phyloP scores from a whole-genome alignment of 2,888 invertebrate genomes.

The Limnephilus rhombicus region DNA sequence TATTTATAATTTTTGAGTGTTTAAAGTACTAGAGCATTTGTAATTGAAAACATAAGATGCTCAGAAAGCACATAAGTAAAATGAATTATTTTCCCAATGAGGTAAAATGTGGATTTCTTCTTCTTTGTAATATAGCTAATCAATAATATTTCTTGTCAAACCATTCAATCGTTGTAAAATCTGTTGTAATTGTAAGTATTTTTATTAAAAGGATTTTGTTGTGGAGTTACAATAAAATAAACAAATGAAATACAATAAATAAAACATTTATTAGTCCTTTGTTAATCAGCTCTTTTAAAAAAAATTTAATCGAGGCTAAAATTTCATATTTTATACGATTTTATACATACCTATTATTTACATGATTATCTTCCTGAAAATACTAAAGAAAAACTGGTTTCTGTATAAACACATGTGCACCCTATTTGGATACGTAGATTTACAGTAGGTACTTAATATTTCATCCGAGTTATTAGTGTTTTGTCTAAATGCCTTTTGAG shows the following conservation, averaged over 20 bases:
- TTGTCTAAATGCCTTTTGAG: background rate
- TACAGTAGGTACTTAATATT: background rate
- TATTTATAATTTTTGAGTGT: too few relatives aligned
- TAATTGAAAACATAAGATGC: too few relatives aligned
- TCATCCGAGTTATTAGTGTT: background rate
- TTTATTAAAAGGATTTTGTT: background rate
- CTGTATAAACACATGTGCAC: background rate
- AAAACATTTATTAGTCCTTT: conserved; percentile 11
- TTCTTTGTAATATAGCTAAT: background rate
- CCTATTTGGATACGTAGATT: background rate
- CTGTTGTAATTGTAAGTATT: too few relatives aligned
- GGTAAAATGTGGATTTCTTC: background rate
- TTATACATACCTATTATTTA: background rate
- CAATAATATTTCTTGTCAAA: background rate
- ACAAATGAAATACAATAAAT: background rate
- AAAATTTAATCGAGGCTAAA: background rate
- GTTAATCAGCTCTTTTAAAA: background rate
- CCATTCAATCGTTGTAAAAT: too few relatives aligned
- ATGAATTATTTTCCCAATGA: too few relatives aligned
- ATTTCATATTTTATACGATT: background rate
- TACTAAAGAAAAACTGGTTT: background rate
- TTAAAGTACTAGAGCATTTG: too few relatives aligned
- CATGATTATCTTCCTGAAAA: background rate
- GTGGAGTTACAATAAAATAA: background rate
- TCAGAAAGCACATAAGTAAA: too few relatives aligned